phyloP scores from a whole-genome alignment of 2,888 invertebrate genomes.

The Xylocampa areola region DNA sequence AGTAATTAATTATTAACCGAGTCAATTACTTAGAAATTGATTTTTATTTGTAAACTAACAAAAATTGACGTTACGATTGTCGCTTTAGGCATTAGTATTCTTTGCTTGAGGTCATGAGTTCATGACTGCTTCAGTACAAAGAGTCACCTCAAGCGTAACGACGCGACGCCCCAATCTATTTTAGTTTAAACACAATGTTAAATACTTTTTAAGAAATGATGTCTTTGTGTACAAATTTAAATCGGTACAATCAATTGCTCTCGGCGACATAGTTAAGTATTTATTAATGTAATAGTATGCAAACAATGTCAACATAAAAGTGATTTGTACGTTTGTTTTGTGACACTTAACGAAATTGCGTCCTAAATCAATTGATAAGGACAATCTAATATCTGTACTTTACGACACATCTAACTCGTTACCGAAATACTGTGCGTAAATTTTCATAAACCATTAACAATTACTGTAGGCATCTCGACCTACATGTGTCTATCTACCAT shows the following conservation, averaged over 20 bases:
- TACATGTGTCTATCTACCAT: conserved; percentile 72
- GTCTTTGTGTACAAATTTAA: conserved; percentile 11
- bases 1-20: no score
- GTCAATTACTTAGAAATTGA: no score
- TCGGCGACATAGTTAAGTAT: conserved; percentile 17
- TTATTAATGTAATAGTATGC: conserved; percentile 27
- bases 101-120: conserved; percentile 23
- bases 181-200: conserved; percentile 12
- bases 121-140: conserved; percentile 10
- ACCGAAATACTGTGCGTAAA: conserved; percentile 49
- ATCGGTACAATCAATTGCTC: conserved; percentile 6
- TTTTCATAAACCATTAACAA: conserved; percentile 74
- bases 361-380: conserved; percentile 51
- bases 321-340: conserved; percentile 29
- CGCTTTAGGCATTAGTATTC: no score
- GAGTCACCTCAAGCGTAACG: conserved; percentile 21
- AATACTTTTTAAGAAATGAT: conserved; percentile 17
- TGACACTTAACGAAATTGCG: conserved; percentile 25
- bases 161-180: conserved; percentile 9
- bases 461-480: conserved; percentile 75
- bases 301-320: conserved; percentile 40
- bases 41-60: background rate
- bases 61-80: conserved; percentile 1
- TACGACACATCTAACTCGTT: conserved; percentile 34
- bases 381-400: conserved; percentile 46